Evolutionary conservation across 2,888 invertebrate species (phyloP).

Genomic region (Dioctria linearis): DNA sequence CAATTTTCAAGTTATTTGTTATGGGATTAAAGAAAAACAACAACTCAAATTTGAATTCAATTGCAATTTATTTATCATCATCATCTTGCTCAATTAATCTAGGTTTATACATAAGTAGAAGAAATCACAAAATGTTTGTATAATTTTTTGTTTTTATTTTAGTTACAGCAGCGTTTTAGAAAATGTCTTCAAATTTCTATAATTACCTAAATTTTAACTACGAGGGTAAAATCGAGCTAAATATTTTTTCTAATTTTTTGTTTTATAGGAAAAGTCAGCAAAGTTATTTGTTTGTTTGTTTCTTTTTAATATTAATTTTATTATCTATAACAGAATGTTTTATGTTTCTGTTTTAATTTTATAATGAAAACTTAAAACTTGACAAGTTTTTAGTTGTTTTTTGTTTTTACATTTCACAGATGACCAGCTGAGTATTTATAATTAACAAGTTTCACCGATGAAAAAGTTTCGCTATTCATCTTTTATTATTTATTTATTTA

Average conservation of each 20-base stretch:
- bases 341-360: slow-evolving; percentile 27
- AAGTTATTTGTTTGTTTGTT: background rate
- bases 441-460: too few species aligned
- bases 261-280: background rate
- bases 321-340: background rate
- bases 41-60: slow-evolving; percentile 16
- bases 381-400: too few species aligned
- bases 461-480: too few species aligned
- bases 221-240: slow-evolving; percentile 43
- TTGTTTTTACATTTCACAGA: too few species aligned
- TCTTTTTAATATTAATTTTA: background rate
- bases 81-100: slow-evolving; percentile 6
- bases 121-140: slow-evolving; percentile 41
- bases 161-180: slow-evolving; percentile 28
- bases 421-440: too few species aligned
- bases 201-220: slow-evolving; percentile 17
- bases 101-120: background rate
- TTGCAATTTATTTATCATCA: slow-evolving; percentile 43
- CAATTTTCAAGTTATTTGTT: too few species aligned
- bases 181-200: slow-evolving; percentile 21
- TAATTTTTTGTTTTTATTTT: too few species aligned
- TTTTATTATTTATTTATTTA: too few species aligned
- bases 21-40: background rate
- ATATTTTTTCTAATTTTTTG: slow-evolving; percentile 3
- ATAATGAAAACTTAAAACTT: background rate